Base-by-base conservation (phyloP, 2,113 vertebrate species). In the Melanotaenia duboulayi region DNA sequence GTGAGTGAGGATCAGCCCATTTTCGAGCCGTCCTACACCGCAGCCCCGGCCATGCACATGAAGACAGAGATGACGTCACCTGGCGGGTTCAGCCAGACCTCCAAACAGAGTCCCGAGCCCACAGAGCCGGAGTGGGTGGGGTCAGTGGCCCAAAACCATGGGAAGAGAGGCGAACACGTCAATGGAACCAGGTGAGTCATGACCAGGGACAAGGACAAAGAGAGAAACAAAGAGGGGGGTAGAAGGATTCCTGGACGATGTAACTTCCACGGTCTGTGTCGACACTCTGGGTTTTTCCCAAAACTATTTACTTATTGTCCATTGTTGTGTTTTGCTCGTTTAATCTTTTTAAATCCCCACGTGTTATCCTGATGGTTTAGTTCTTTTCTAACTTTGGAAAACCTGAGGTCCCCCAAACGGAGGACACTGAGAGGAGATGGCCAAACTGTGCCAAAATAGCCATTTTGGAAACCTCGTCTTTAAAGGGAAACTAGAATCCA, bases 1-100 rank as follows among this genome's bases (percentile, higher is more conserved):
- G 94, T 95, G 82, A 95, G 92, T 74, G 94, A 95, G 79, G 94
- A 95, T 68, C 94, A 94, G 87, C 91, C 94, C 71, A 92, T 95
- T 37, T 95, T 94, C 17, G 94, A 95, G 74, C 67, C 92, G 4
- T 19, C 91, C 37, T 95, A 92, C 81, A n/a, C 84, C 24, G 13
- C 90, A 1, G 80, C 89, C n/a, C 87, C 91, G 2, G 73, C 86
- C 76, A 83, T 94, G 89, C 94, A 95, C 78, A 91, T 95, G 90
- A 95, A 95, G 88, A 80, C 74, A 0, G 95, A 95, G 82, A 92
- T 95, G 81, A 80, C 90, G 11, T 82, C 93, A 0, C 84, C 93
- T 4, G 80, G 86, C 0, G 82, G 77, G 2, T 95, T 88, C 81
- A 81, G 85, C 61, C 93, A 93, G 83, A 39, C 83, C 2, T 86